These are phyloP conservation scores for Habropoda laboriosa DNA, from an alignment of 1,140 invertebrate genomes.

Conservation along the genomic window DNA sequence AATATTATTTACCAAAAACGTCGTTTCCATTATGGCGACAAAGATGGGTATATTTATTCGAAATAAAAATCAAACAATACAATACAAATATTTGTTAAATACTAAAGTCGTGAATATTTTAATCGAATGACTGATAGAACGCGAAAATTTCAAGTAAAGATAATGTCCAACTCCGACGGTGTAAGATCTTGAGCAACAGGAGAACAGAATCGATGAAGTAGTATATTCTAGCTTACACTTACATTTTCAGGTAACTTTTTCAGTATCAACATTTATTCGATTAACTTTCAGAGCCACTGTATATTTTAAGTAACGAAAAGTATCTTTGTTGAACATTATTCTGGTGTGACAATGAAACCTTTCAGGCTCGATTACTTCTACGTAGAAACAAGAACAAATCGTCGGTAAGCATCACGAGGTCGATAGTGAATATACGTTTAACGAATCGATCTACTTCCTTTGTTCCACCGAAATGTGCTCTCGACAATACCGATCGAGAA, in stretches of 20 bases:
- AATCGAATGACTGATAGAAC: no score
- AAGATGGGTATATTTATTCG: neutral
- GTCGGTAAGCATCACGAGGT: neutral
- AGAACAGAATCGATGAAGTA: constrained; percentile 15
- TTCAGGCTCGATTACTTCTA: constrained; percentile 11
- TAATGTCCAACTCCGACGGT: neutral
- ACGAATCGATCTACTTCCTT: constrained; percentile 30
- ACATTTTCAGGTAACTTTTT: constrained; percentile 47
- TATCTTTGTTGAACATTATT: neutral
- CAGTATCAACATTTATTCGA: neutral
- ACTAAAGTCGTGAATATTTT: no score
- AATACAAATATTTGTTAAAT: no score
- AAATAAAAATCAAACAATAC: neutral
- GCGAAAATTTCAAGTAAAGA: neutral
- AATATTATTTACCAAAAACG: neutral
- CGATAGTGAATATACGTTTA: neutral
- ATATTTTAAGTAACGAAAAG: neutral
- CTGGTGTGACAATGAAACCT: neutral
- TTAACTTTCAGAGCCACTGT: neutral
- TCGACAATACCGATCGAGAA: neutral
- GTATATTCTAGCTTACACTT: constrained; percentile 30
- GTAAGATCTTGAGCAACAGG: neutral
- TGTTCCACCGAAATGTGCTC: neutral
- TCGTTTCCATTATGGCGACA: neutral
- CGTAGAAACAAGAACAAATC: constrained; percentile 8